phyloP scores from a whole-genome alignment of 1,140 invertebrate species.

The Bombus superbus region DNA sequence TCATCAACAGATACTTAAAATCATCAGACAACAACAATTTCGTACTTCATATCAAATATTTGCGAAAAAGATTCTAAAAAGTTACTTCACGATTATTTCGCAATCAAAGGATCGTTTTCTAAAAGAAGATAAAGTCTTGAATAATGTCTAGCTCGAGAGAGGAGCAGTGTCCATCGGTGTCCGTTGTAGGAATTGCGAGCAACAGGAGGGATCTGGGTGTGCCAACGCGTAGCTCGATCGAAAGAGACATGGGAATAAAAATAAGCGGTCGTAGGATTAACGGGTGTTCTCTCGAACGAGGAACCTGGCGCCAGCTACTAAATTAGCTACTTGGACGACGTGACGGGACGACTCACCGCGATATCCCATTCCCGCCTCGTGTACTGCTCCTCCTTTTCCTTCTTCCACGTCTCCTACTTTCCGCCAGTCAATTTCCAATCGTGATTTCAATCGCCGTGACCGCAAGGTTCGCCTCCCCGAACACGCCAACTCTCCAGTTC shows the following conservation, averaged over 20 bases:
- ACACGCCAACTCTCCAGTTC: not conserved
- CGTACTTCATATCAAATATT: not conserved
- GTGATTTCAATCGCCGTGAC: not conserved
- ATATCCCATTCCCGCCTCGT: constrained; percentile 48
- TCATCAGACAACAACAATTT: not conserved
- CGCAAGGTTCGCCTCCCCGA: not conserved
- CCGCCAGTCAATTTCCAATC: constrained; percentile 22
- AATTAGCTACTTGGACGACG: constrained; percentile 59
- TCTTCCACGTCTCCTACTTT: constrained; percentile 25
- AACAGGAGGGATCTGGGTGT: constrained; percentile 52
- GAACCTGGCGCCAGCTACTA: constrained; percentile 68
- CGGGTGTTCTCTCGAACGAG: constrained; percentile 55
- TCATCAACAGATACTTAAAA: not conserved
- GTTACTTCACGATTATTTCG: not conserved
- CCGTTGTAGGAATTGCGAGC: constrained; percentile 49
- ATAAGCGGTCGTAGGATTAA: constrained; percentile 63
- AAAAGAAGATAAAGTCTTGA: not conserved
- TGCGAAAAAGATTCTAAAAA: not conserved
- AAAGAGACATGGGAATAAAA: constrained; percentile 55
- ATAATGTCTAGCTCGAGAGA: not conserved
- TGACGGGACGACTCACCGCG: constrained; percentile 39
- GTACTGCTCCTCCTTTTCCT: constrained; percentile 32
- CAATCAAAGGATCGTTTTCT: not conserved
- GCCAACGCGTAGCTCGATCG: constrained; percentile 37
- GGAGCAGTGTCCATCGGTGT: not conserved